phyloP scores from a whole-genome alignment of 1,140 invertebrate genomes.

The Octopus bimaculoides region DNA sequence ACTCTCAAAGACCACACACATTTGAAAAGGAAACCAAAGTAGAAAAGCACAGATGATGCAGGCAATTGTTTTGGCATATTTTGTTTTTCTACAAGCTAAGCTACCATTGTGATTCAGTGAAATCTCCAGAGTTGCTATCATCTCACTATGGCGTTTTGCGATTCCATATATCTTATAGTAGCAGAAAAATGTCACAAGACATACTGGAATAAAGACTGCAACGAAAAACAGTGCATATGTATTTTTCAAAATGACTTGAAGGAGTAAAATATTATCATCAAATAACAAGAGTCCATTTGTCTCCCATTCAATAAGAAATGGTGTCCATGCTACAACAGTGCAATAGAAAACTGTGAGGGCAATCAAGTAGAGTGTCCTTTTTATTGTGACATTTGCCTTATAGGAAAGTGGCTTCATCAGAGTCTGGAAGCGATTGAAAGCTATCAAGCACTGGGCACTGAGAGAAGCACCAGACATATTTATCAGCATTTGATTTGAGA shows the following conservation, averaged over 20 bases:
- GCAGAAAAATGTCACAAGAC: constrained; percentile 62
- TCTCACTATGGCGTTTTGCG: constrained; percentile 66
- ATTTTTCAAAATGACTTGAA: constrained; percentile 32
- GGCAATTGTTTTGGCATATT: constrained; percentile 66
- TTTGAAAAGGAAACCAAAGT: constrained; percentile 68
- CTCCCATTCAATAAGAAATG: constrained; percentile 59
- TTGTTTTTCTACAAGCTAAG: constrained; percentile 49
- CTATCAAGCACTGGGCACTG: constrained; percentile 66
- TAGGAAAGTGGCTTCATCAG: constrained; percentile 65
- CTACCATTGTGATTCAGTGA: constrained; percentile 58
- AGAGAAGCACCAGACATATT: constrained; percentile 67
- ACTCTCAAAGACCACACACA: constrained; percentile 61
- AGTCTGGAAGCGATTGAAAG: constrained; percentile 67
- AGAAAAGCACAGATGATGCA: constrained; percentile 67
- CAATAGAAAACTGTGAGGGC: constrained; percentile 66
- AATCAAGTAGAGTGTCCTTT: constrained; percentile 64
- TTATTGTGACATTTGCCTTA: constrained; percentile 65
- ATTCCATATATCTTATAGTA: constrained; percentile 70
- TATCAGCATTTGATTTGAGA: constrained; percentile 66
- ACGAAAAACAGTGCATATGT: constrained; percentile 32
- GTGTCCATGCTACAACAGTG: constrained; percentile 61
- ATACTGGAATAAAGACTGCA: constrained; percentile 40
- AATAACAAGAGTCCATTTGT: constrained; percentile 44
- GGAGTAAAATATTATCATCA: constrained; percentile 59
- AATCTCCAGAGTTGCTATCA: constrained; percentile 66